A percentile compares a stretch with the other conserved stretches of the same genome.
phyloP scores from a whole-genome alignment of 2,888 invertebrate species.

The Anthophora plumipes region DNA sequence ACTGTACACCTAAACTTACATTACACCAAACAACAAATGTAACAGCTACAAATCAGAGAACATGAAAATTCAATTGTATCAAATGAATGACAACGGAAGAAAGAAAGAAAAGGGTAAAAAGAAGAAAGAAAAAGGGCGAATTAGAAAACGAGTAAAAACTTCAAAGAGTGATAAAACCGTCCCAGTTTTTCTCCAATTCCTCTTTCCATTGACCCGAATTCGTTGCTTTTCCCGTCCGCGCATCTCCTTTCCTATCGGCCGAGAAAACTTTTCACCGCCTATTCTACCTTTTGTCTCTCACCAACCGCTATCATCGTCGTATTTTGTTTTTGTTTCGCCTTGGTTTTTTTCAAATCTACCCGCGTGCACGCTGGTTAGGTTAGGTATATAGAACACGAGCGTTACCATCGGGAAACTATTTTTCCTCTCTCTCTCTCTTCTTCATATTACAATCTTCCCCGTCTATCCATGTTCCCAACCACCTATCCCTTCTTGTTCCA shows the following conservation, averaged over 20 bases:
- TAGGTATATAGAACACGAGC: no score
- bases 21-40: neutral
- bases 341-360: conserved; percentile 32
- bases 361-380: conserved; percentile 20
- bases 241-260: conserved; percentile 41
- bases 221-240: conserved; percentile 45
- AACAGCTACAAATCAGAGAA: neutral
- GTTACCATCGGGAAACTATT: conserved; percentile 23
- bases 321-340: conserved; percentile 37
- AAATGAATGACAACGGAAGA: conserved; percentile 18
- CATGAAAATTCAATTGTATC: neutral
- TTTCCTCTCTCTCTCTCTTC: no score
- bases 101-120: conserved; percentile 17
- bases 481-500: neutral
- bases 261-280: conserved; percentile 66
- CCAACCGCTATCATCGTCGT: conserved; percentile 49
- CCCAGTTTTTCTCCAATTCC: conserved; percentile 40
- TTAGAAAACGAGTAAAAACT: conserved; percentile 42
- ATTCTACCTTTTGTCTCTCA: conserved; percentile 64
- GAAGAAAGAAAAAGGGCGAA: conserved; percentile 16
- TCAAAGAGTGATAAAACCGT: conserved; percentile 57
- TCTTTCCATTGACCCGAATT: conserved; percentile 69
- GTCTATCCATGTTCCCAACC: neutral
- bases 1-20: no score
- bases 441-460: conserved; percentile 17